Conservation (phyloP, 2,888 invertebrate species). For the Polydrusus tereticollis region DNA sequence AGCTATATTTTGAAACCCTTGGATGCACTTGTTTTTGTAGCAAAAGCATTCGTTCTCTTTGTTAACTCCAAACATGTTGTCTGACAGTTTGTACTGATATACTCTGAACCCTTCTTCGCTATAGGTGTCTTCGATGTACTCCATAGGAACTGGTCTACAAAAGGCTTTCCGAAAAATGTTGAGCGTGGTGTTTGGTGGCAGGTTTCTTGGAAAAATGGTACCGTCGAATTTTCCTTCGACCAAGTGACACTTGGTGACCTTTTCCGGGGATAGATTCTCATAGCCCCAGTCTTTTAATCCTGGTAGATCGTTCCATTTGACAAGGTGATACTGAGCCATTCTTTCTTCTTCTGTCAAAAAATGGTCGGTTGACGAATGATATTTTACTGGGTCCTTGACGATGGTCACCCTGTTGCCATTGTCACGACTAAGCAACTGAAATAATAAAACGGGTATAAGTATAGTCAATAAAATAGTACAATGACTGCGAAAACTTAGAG, state of each 20-base stretch:
- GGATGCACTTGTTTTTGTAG: constrained; percentile 77
- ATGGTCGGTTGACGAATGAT: constrained; percentile 50
- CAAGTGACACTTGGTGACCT: constrained; percentile 74
- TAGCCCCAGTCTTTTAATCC: constrained; percentile 81
- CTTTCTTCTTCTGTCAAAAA: constrained; percentile 57
- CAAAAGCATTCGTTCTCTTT: constrained; percentile 78
- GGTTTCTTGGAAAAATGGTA: constrained; percentile 75
- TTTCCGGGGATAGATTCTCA: constrained; percentile 61
- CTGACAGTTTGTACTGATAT: constrained; percentile 73
- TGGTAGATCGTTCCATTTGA: constrained; percentile 74
- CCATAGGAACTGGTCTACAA: constrained; percentile 77
- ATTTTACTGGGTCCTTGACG: constrained; percentile 63
- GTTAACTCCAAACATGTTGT: constrained; percentile 73
- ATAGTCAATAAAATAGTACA: not conserved
- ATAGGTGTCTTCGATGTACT: constrained; percentile 63
- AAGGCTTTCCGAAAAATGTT: constrained; percentile 80
- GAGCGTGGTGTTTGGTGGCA: constrained; percentile 71
- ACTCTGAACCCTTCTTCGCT: constrained; percentile 71
- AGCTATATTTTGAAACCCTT: constrained; percentile 68
- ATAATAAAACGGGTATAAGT: no score
- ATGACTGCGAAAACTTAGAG: no score
- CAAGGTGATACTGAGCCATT: constrained; percentile 70
- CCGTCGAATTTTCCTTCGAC: constrained; percentile 81
- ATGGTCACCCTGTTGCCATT: constrained; percentile 73
- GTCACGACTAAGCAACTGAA: constrained; percentile 72